These are phyloP conservation scores for Megamerina dolium DNA, from an alignment of 2,888 invertebrate genomes.

Conservation along the genomic window DNA sequence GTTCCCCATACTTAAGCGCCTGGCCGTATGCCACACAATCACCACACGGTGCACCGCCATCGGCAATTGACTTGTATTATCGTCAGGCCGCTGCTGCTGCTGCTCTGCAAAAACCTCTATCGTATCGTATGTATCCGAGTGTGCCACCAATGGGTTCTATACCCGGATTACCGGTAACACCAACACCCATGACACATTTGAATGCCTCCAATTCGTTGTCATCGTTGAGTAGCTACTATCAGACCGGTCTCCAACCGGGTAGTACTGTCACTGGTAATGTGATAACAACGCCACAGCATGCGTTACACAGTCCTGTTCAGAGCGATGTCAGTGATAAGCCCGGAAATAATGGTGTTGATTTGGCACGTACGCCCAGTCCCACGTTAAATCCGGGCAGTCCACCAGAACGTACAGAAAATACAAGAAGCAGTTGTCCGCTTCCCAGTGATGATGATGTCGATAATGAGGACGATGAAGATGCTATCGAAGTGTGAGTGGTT, in stretches of 20 bases:
- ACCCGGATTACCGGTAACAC: slow-evolving; percentile 21
- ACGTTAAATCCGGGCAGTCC: slow-evolving; percentile 49
- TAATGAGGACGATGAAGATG: slow-evolving; percentile 23
- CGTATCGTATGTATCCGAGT: slow-evolving; percentile 57
- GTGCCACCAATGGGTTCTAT: slow-evolving; percentile 39
- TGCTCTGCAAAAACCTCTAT: slow-evolving; percentile 81
- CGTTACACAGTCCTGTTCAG: slow-evolving; percentile 15
- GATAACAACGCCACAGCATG: neutral
- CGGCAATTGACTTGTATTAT: slow-evolving; percentile 74
- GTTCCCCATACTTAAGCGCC: slow-evolving; percentile 60
- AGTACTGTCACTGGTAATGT: slow-evolving; percentile 14
- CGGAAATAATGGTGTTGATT: slow-evolving; percentile 19
- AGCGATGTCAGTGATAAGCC: slow-evolving; percentile 23
- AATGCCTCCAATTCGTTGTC: slow-evolving; percentile 59
- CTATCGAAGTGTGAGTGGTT: slow-evolving; percentile 24
- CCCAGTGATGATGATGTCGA: slow-evolving; percentile 30
- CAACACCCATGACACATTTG: slow-evolving; percentile 40
- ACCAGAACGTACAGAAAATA: slow-evolving; percentile 32
- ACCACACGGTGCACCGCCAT: slow-evolving; percentile 59
- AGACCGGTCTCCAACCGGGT: too few relatives aligned
- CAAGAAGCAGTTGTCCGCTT: slow-evolving; percentile 29
- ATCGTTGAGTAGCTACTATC: slow-evolving; percentile 54
- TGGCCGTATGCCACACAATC: slow-evolving; percentile 53
- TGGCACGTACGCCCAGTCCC: slow-evolving; percentile 40
- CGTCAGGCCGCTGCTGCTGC: slow-evolving; percentile 67